Conservation (phyloP, 2,797 vertebrate genomes). For the Pterois miles region DNA sequence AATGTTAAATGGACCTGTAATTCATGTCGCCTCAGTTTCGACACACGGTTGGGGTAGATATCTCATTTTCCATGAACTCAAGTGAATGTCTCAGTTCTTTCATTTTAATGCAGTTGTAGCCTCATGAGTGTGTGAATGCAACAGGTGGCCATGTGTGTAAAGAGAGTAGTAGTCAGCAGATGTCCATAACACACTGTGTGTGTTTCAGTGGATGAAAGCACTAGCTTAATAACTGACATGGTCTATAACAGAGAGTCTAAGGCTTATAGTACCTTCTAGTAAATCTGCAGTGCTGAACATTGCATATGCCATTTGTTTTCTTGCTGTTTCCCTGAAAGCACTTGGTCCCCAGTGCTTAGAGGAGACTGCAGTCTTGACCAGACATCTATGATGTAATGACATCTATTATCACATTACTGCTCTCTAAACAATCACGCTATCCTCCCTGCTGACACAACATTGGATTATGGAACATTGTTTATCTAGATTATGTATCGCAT, state of each 20-base stretch:
- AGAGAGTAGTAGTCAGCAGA: not conserved
- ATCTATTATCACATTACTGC: constrained; percentile 41
- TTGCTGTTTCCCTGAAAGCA: not conserved
- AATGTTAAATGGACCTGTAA: not conserved
- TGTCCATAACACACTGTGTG: not conserved
- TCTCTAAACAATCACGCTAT: constrained; percentile 47
- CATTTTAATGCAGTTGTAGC: not conserved
- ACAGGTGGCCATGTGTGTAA: constrained; percentile 40
- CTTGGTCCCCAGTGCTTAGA: not conserved
- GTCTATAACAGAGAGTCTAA: not conserved
- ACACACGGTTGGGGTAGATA: not conserved
- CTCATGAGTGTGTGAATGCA: constrained; percentile 18
- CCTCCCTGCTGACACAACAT: constrained; percentile 42
- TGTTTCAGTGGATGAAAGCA: not conserved
- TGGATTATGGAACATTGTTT: constrained; percentile 44
- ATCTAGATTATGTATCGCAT: constrained; percentile 32
- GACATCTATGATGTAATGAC: constrained; percentile 42
- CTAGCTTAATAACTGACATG: not conserved
- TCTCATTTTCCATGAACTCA: not conserved
- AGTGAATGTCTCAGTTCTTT: not conserved
- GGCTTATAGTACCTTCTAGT: not conserved
- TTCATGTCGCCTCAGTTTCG: not conserved
- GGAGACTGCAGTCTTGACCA: constrained; percentile 24
- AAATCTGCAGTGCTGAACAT: not conserved
- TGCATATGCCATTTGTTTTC: not conserved